These are phyloP conservation scores for Tenthredo amoena DNA, from an alignment of 2,888 invertebrate genomes.

Conservation along the genomic window DNA sequence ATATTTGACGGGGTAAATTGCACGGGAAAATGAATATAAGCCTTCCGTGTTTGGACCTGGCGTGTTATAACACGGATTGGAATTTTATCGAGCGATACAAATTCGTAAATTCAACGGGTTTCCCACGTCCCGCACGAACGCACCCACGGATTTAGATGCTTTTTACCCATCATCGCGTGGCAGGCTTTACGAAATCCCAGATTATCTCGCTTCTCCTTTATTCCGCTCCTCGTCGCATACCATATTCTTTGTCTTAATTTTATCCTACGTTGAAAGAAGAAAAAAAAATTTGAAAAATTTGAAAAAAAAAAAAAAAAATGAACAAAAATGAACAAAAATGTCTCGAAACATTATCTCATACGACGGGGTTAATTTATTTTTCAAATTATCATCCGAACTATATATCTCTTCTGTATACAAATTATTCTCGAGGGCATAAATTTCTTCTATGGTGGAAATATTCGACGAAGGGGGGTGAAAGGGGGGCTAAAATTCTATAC, in stretches of 20 bases:
- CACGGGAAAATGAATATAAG: constrained; percentile 11
- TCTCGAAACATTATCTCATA: no score
- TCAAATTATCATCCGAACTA: background rate
- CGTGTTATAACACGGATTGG: background rate
- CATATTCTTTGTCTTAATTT: background rate
- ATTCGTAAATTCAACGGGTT: background rate
- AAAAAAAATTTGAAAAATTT: background rate
- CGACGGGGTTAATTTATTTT: background rate
- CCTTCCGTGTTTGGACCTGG: background rate
- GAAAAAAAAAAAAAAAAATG: background rate
- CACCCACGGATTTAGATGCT: background rate
- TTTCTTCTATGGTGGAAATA: background rate
- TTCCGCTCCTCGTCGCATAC: background rate
- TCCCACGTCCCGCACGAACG: background rate
- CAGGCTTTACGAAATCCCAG: constrained; percentile 16
- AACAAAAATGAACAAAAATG: background rate
- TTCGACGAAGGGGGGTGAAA: background rate
- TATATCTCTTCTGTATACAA: background rate
- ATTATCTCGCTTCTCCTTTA: background rate
- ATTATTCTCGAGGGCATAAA: background rate
- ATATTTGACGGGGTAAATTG: background rate
- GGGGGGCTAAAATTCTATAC: background rate
- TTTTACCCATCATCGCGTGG: background rate
- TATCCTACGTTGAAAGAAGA: background rate
- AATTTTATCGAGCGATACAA: constrained; percentile 41